Evolutionary conservation across 2,113 vertebrate genomes (phyloP), one percentile per base, ranked within the genome.

Genomic region (Myrmophylax atrothorax): DNA sequence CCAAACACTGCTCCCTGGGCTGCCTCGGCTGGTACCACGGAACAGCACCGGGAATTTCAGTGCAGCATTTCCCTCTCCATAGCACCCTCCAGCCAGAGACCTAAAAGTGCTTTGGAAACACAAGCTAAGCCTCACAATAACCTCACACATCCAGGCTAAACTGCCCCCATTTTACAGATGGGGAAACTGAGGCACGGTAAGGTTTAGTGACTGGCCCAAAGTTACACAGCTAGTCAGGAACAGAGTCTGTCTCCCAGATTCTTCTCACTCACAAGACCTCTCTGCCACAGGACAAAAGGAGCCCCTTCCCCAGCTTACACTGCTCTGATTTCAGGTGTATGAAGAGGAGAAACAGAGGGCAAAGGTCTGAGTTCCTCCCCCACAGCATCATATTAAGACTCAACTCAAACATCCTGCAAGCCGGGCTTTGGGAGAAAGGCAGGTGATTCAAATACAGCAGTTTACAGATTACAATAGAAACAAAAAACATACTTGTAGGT

Each of bases 381-480:
- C 26, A 2, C 3, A 84, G 72, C 60, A 89, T 72, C 59, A 1
- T 23, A 52, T 64, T 89, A 92, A 95, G 82, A 94, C 92, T 93
- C 62, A 14, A 14, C 68, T 68, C 31, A 5, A 83, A 81, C 35
- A 78, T 46, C 86, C 95, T 74, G 89, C 87, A 89, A 91, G 75
- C 88, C 84, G 58, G 37, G 74, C 90, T 83, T 89, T 73, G 84
- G 76, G 84, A 91, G 76, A 96, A 96, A 0, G 92, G 89, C 95
- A 94, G 58, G 94, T 84, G 76, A 94, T 90, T 92, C 75, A 95
- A 97, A 97, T 98, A 98, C 98, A 98, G 98, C 97, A 98, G 98
- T 98, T 97, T 91, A 94, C 62, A 95, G 84, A 46, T 97, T 97
- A 96, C 72, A 96, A 97, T 72, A 97, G 97, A 97, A 70, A n/a